These are phyloP conservation scores for Ictidomys tridecemlineatus DNA, from an alignment of 2,113 vertebrate species.

Conservation along the genomic window DNA sequence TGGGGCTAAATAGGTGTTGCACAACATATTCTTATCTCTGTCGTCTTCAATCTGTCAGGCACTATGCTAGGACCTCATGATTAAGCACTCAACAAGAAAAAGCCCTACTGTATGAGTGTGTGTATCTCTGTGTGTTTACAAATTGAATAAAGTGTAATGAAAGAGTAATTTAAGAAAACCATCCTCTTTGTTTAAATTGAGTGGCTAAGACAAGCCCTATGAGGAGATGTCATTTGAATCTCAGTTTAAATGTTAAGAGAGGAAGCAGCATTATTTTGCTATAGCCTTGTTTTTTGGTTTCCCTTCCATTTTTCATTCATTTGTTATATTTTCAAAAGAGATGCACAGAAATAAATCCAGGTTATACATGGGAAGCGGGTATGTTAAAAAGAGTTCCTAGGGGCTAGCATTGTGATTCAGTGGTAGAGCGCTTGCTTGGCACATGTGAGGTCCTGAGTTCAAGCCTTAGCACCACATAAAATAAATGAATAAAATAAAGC, in stretches of 20 bases:
- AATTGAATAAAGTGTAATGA: background rate
- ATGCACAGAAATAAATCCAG: background rate
- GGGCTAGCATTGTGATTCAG: no score
- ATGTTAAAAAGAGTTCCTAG: background rate
- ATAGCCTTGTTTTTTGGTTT: background rate
- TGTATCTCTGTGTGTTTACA: background rate
- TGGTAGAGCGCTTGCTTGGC: no score
- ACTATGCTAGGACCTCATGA: background rate
- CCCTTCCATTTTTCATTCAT: background rate
- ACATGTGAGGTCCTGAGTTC: no score
- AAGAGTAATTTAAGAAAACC: background rate
- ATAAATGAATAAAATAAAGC: background rate
- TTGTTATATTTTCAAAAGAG: slow-evolving; percentile 46
- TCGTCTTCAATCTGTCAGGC: background rate
- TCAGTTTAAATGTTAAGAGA: slow-evolving; percentile 42
- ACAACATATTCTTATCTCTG: slow-evolving; percentile 6
- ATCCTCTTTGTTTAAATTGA: background rate
- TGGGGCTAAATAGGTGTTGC: slow-evolving; percentile 18
- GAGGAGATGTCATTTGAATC: slow-evolving; percentile 10
- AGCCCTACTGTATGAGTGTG: background rate
- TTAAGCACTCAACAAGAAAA: background rate
- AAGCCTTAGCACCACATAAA: no score
- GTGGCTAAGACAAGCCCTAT: background rate
- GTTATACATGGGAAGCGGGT: background rate
- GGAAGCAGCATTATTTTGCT: slow-evolving; percentile 18